Conservation (phyloP, 2,797 vertebrate genomes). For the Cyprinodon diabolis region DNA sequence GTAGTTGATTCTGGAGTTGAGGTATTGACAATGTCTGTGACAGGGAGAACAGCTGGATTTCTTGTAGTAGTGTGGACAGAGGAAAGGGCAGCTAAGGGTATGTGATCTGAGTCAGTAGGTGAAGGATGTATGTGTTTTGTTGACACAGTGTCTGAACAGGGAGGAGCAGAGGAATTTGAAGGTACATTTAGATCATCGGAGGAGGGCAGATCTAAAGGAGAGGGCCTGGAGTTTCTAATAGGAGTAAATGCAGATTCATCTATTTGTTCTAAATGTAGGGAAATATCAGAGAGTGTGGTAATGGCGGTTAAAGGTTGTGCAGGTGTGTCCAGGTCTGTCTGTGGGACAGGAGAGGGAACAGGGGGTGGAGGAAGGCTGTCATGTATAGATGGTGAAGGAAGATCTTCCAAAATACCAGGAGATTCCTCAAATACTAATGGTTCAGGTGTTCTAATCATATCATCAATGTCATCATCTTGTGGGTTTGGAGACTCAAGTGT, state of each 20-base stretch:
- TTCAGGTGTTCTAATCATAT: slow-evolving; percentile 19
- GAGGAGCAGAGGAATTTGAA: slow-evolving; percentile 21
- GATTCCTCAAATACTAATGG: slow-evolving; percentile 16
- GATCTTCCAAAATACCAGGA: slow-evolving; percentile 9
- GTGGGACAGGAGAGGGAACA: slow-evolving; percentile 39
- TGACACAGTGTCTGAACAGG: slow-evolving; percentile 5
- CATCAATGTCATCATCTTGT: slow-evolving; percentile 27
- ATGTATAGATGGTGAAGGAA: slow-evolving; percentile 41
- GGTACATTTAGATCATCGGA: slow-evolving; percentile 32
- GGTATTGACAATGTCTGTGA: slow-evolving; percentile 65
- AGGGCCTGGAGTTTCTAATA: slow-evolving; percentile 38
- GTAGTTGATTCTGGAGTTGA: slow-evolving; percentile 49
- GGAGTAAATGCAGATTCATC: slow-evolving; percentile 37
- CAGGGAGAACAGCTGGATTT: slow-evolving; percentile 52
- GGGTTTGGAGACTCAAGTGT: slow-evolving; percentile 51
- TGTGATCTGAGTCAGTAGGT: slow-evolving; percentile 40
- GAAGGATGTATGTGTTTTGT: slow-evolving; percentile 24
- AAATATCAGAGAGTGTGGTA: slow-evolving; percentile 32
- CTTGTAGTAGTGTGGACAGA: slow-evolving; percentile 12
- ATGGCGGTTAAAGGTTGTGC: slow-evolving; percentile 27
- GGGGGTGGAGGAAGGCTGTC: slow-evolving; percentile 42
- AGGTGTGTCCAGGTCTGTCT: slow-evolving; percentile 27
- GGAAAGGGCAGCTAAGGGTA: slow-evolving; percentile 34
- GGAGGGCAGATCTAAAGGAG: slow-evolving; percentile 42
- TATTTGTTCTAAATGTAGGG: slow-evolving; percentile 46